Conservation (phyloP, 2,888 invertebrate genomes). For the Chymomyza amoena region DNA sequence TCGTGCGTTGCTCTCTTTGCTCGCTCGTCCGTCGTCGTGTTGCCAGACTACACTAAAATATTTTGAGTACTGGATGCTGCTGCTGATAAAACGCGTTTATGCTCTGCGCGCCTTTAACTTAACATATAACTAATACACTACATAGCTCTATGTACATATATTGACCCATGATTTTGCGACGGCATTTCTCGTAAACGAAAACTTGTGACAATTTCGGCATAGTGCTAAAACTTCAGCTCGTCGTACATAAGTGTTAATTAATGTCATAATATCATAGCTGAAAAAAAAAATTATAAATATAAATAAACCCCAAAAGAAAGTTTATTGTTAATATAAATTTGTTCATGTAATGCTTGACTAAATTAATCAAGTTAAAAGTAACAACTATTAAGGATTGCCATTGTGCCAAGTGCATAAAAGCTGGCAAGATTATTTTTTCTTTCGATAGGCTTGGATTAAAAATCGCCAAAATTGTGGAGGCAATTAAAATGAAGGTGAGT, state of each 20-base stretch:
- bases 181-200: background rate
- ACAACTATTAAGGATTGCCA: background rate
- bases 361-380: slow-evolving; percentile 44
- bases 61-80: background rate
- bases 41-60: background rate
- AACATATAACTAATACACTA: background rate
- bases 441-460: slow-evolving; percentile 68
- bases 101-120: background rate
- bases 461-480: slow-evolving; percentile 79
- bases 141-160: background rate
- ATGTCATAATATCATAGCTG: slow-evolving; percentile 20
- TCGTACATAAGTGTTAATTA: slow-evolving; percentile 50
- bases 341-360: slow-evolving; percentile 37
- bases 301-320: background rate
- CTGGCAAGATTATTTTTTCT: slow-evolving; percentile 50
- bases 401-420: slow-evolving; percentile 27
- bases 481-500: slow-evolving; percentile 78
- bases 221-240: slow-evolving; percentile 23
- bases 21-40: slow-evolving; percentile 10
- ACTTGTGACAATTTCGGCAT: slow-evolving; percentile 28
- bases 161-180: background rate
- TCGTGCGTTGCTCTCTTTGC: slow-evolving; percentile 33
- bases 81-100: background rate
- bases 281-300: slow-evolving; percentile 32
- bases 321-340: background rate